Conservation (phyloP, 2,113 vertebrate genomes). For the Neotragus pygmaeus region DNA sequence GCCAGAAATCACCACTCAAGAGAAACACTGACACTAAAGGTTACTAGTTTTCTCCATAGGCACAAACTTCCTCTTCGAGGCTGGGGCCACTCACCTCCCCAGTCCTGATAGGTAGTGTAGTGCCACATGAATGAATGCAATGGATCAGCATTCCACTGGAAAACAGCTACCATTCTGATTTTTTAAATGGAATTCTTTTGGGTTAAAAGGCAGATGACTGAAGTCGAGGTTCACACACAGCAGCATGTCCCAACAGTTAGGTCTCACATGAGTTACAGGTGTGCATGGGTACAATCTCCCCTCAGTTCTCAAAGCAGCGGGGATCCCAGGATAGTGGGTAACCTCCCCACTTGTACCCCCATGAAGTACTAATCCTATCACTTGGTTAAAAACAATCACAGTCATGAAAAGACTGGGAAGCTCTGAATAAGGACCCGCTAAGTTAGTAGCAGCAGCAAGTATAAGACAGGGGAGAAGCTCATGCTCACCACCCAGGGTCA, state of each 20-base stretch:
- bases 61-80: not conserved
- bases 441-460: too few relatives aligned
- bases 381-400: constrained; percentile 30
- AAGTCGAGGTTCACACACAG: not conserved
- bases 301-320: not conserved
- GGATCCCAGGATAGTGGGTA: not conserved
- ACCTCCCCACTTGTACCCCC: not conserved
- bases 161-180: constrained; percentile 16
- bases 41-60: not conserved
- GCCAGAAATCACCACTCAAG: not conserved
- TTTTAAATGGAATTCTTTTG: not conserved
- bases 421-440: not conserved
- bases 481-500: not conserved
- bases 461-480: not conserved
- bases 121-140: not conserved
- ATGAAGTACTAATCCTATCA: not conserved
- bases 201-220: not conserved
- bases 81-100: not conserved
- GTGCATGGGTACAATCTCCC: not conserved
- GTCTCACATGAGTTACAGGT: not conserved
- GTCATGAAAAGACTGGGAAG: not conserved
- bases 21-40: not conserved
- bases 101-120: not conserved
- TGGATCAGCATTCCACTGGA: not conserved
- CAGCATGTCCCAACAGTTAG: not conserved